Evolutionary conservation across 1,140 invertebrate species (phyloP), one percentile per base, ranked within the genome.

Genomic region (Saccostrea cuccullata): DNA sequence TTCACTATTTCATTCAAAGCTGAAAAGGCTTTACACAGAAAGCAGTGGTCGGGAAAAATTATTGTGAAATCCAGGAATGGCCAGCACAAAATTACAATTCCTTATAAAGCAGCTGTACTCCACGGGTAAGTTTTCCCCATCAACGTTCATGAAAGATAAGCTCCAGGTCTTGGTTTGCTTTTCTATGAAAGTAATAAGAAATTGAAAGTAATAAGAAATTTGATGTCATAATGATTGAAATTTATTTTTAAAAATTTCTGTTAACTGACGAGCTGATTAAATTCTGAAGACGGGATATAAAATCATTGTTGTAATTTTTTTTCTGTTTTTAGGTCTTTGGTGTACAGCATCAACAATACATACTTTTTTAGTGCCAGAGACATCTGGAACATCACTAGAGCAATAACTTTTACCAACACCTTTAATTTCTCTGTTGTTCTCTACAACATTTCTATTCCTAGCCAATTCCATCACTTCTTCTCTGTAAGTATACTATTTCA

Each of bases 401-500:
- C 96, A 90, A 96, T 97, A 88, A 96, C 95, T 87, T 95, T 97
- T 82, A 96, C 96, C 87, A 98, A 97, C 94, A 96, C 96, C 90
- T 97, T 97, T 94, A 96, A 96, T 93, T 95, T 96, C 89, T 96
- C 97, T 58, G 93, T 97, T 87, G 96, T 96, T 83, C 95, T 98
- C 88, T 96, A 96, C 89, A 97, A 97, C 94, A 95, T 97, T 77
- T 96, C 96, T n/a, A 94, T 97, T 92, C 95, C 96, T 30, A 90
- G 95, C 23, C 96, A 97, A 90, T 96, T 96, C 36, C 94, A 95
- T 90, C 92, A 95, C 64, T 96, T 96, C 94, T 97, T 97, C 95
- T 95, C 97, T 95, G 96, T 97, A 93, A 95, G 93, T 93, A 87
- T 87, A 30, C 23, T 20, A 20, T 64, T n/a, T 64, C 6, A 12